Evolutionary conservation across 2,797 vertebrate species (phyloP).

Genomic region (Selene dorsalis): DNA sequence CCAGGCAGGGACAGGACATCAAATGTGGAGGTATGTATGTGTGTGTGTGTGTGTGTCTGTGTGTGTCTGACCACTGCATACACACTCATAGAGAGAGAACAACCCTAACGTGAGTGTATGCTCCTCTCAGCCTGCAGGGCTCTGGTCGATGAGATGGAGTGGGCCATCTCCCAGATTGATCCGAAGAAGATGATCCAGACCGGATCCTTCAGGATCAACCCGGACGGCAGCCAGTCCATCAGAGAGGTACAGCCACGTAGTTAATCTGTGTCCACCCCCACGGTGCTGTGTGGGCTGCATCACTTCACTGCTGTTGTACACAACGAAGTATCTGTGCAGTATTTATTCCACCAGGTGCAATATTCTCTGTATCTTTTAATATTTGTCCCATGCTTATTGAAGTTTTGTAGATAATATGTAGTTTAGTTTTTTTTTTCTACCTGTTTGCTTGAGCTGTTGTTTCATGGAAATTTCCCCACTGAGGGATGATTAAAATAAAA

Average conservation of each 20-base stretch:
- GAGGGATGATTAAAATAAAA: too few relatives aligned
- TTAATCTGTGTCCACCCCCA: background rate
- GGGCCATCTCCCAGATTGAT: constrained; percentile 92
- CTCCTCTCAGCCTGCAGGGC: constrained; percentile 90
- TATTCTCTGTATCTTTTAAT: too few relatives aligned
- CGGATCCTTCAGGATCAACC: constrained; percentile 96
- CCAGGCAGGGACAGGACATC: constrained; percentile 91
- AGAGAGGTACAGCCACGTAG: constrained; percentile 86
- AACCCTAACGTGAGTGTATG: background rate
- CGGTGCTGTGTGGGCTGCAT: background rate
- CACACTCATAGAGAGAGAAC: too few relatives aligned
- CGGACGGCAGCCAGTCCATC: constrained; percentile 95
- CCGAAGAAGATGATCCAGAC: constrained; percentile 96
- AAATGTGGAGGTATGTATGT: constrained; percentile 89
- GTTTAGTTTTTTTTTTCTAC: too few relatives aligned
- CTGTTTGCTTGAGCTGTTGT: too few relatives aligned
- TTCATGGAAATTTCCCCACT: too few relatives aligned
- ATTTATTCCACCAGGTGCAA: too few relatives aligned
- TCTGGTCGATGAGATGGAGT: constrained; percentile 96
- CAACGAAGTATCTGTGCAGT: background rate
- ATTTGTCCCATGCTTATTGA: too few relatives aligned
- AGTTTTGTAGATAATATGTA: too few relatives aligned
- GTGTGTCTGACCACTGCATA: background rate
- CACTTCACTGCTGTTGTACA: background rate
- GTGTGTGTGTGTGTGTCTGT: background rate